A percentile compares a stretch with the other conserved stretches of the same genome.
phyloP scores from a whole-genome alignment of 2,888 invertebrate genomes.

The Acanthacorydalis orientalis region DNA sequence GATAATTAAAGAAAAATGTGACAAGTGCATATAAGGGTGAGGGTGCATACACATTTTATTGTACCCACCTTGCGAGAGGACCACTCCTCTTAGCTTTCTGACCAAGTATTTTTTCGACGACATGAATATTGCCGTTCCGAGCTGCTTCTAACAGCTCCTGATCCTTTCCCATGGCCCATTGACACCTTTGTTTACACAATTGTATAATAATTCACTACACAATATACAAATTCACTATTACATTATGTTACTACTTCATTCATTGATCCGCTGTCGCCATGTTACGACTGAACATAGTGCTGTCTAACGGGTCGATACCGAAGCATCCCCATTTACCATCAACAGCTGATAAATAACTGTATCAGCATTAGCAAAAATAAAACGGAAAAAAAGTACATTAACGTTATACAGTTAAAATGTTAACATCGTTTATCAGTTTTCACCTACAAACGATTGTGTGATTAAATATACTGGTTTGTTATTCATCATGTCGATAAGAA shows the following conservation, averaged over 20 bases:
- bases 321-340: neutral
- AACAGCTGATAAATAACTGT: conserved; percentile 4
- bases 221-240: conserved; percentile 31
- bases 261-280: conserved; percentile 65
- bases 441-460: neutral
- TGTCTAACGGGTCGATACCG: conserved; percentile 9
- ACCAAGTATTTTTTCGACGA: conserved; percentile 79
- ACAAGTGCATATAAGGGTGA: neutral
- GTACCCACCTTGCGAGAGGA: conserved; percentile 75
- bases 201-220: conserved; percentile 20
- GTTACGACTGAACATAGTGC: conserved; percentile 39
- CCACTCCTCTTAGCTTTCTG: conserved; percentile 85
- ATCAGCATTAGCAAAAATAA: neutral
- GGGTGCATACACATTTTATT: conserved; percentile 7
- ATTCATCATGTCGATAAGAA: neutral
- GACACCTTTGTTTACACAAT: conserved; percentile 16
- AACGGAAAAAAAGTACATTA: neutral
- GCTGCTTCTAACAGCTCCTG: conserved; percentile 93
- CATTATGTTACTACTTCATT: conserved; percentile 34
- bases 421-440: neutral
- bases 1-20: neutral
- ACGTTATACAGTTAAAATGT: neutral
- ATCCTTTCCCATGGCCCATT: conserved; percentile 79
- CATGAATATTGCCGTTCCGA: conserved; percentile 74
- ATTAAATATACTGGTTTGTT: neutral